Percentiles rank a stretch among this genome's conserved stretches.
Evolutionary conservation across 2,113 vertebrate genomes (phyloP).

Genomic region (Asarcornis scutulata): DNA sequence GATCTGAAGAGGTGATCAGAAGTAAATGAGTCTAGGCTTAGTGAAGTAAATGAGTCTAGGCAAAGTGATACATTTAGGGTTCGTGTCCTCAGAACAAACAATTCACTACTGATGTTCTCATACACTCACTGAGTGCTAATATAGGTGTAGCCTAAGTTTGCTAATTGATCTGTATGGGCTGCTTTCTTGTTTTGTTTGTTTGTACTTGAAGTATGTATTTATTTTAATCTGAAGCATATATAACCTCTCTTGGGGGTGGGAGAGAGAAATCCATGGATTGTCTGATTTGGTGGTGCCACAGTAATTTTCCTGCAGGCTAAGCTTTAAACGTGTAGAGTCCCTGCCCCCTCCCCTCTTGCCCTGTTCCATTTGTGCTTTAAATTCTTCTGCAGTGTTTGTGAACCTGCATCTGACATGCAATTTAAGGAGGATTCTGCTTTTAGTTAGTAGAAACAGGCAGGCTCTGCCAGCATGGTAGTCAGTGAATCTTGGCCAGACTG

Average conservation of each 20-base stretch:
- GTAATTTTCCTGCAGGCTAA: neutral
- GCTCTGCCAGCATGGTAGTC: neutral
- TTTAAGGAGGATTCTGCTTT: neutral
- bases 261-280: neutral
- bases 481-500: neutral
- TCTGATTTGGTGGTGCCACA: neutral
- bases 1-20: neutral
- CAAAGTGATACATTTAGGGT: rapidly evolving
- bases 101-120: neutral
- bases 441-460: neutral
- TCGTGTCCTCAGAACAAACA: neutral
- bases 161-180: neutral
- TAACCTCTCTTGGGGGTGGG: neutral
- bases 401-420: neutral
- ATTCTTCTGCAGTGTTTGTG: neutral
- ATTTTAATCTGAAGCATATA: neutral
- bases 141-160: neutral
- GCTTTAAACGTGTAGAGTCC: neutral
- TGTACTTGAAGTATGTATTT: neutral
- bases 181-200: neutral
- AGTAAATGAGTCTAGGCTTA: neutral
- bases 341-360: neutral
- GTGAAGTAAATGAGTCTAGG: neutral
- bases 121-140: neutral
- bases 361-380: neutral